These are phyloP conservation scores for Chiroxiphia lanceolata DNA, from an alignment of 2,797 vertebrate species.

Conservation along the genomic window DNA sequence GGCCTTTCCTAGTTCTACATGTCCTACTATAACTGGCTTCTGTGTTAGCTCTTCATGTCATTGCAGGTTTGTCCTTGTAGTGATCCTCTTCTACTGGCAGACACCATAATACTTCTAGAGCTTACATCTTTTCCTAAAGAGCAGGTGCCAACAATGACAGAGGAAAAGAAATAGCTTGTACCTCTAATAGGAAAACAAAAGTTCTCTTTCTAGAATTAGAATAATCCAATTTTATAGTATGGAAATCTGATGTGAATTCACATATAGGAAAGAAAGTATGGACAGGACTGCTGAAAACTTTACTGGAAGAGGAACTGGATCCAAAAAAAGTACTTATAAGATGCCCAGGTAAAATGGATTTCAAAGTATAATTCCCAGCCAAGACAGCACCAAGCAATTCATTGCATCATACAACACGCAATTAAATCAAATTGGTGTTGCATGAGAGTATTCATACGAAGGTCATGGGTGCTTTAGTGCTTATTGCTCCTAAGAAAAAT, in stretches of 20 bases:
- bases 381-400: not conserved
- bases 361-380: not conserved
- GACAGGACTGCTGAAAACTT: not conserved
- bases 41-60: not conserved
- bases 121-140: not conserved
- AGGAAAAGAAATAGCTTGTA: not conserved
- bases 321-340: not conserved
- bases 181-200: not conserved
- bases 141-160: not conserved
- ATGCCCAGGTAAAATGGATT: not conserved
- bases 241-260: not conserved
- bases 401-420: not conserved
- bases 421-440: not conserved
- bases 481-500: not conserved
- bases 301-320: not conserved
- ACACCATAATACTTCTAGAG: not conserved
- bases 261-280: not conserved
- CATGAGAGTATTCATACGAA: not conserved
- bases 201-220: not conserved
- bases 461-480: not conserved
- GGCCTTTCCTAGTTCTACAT: not conserved
- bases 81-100: not conserved
- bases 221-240: not conserved
- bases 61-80: not conserved
- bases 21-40: not conserved